Evolutionary conservation across 2,113 vertebrate genomes (phyloP), one percentile per base, ranked within the genome.

Genomic region (Hippocampus barbouri): DNA sequence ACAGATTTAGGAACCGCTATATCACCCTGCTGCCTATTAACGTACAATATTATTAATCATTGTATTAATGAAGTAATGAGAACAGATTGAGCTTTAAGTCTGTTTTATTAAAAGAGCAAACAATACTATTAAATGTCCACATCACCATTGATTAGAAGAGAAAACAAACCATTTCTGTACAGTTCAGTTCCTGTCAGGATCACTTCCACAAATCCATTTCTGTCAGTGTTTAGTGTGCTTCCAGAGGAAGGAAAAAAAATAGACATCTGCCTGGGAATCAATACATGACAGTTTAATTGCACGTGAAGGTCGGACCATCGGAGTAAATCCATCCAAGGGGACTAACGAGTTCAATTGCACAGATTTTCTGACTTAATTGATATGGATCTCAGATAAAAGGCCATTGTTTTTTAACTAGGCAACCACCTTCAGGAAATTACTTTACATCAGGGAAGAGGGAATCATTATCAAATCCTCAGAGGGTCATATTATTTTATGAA

Each of bases 131-230:
- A 54, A 54, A 54, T 54, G 21, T 61, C 15, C 59, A 16, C 27
- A 34, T 61, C 34, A 18, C 7, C 5, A 18, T 61, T 61, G 27
- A 30, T 60, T 16, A 60, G 57, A 60, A 60, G 57, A 60, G 12
- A 57, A 57, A 57, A 56, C 54, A 56, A 23, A 10, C 25, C 54
- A 51, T 16, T 57, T 57, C 14, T 59, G 23, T 68, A 71, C 65
- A 72, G 25, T 27, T 57, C 3, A 38, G 27, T 6, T 27, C 25
- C n/a, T 25, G 15, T 41, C 45, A 8, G 40, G 49, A 67, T 63
- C 54, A 27, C 66, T 61, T 61, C 27, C 16, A 15, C 27, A 8
- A 61, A 61, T 61, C 15, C 6, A 18, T 61, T 61, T 60, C 25
- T 34, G 14, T 18, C 59, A 34, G 27, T 34, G 59, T 25, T 61